Base-by-base conservation (phyloP, 2,113 vertebrate species). In the Thymallus thymallus region DNA sequence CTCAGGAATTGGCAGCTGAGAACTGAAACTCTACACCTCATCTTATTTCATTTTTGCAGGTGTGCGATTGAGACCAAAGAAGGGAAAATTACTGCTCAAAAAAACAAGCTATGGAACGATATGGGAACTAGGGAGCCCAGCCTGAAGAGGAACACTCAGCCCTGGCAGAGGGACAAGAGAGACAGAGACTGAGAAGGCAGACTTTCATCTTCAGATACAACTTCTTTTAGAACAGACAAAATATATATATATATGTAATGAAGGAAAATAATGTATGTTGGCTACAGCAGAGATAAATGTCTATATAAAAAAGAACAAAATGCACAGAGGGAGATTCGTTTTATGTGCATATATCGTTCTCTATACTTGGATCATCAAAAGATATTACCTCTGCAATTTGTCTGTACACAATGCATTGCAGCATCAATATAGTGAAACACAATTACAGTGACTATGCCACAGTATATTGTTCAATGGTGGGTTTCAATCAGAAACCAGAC, bases 261-360 rank as follows among this genome's bases (percentile, higher is more conserved):
- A 2, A 65, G 13, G 62, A 64, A 18, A 64, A 30, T 5, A 64
- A 12, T 66, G 63, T 12, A 30, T 66, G 29, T 29, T n/a, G 64
- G 64, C 64, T n/a, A 20, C 12, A 41, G 30, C 64, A 66, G 29
- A n/a, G n/a, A n/a, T n/a, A n/a, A n/a, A n/a, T n/a, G n/a, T n/a
- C n/a, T n/a, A n/a, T n/a, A n/a, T n/a, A n/a, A n/a, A n/a, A n/a
- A n/a, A n/a, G 18, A 64, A 16, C 0, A 22, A 1, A 14, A 32
- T 20, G 30, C 30, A 14, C 64, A 1, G 64, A 35, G 64, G 64
- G 30, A 12, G 20, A 66, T 20, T 66, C 6, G 18, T 66, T 66
- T 26, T 20, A 66, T 66, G 64, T 30, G 32, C 63, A 65, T 65
- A 65, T 65, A 32, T 65, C 63, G 7, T 65, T 65, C 26, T 65